These are phyloP conservation scores for Ictidomys tridecemlineatus DNA, from an alignment of 2,113 vertebrate species.

Conservation along the genomic window DNA sequence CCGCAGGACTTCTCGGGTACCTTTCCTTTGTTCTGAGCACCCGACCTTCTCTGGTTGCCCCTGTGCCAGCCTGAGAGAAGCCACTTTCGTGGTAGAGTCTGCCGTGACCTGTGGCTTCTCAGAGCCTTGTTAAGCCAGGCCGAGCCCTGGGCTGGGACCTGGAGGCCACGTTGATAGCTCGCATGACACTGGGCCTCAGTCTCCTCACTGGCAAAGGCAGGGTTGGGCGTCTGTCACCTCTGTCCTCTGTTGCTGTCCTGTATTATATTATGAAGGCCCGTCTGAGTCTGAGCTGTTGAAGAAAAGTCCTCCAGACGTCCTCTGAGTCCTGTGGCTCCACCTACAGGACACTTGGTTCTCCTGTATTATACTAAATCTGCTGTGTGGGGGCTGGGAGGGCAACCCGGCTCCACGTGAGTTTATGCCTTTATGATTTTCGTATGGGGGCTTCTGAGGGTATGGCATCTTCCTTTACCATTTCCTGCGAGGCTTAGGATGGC, in stretches of 20 bases:
- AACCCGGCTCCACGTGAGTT: neutral
- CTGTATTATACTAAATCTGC: neutral
- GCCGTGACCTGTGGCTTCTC: too few species aligned
- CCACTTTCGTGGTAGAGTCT: fast-evolving
- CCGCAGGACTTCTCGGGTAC: neutral
- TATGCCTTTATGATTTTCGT: neutral
- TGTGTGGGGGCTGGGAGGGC: neutral
- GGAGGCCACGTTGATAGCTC: neutral
- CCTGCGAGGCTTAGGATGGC: neutral
- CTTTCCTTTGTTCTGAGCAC: neutral
- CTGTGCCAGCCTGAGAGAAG: neutral
- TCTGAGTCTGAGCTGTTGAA: too few species aligned
- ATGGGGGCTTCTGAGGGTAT: neutral
- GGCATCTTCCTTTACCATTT: neutral
- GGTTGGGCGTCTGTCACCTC: neutral
- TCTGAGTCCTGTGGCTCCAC: too few species aligned
- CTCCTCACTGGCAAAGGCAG: neutral
- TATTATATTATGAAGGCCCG: too few species aligned
- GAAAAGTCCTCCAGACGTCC: too few species aligned
- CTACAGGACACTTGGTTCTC: neutral
- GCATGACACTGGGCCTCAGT: neutral
- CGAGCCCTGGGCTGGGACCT: neutral
- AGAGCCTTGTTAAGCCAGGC: neutral
- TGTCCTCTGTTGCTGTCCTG: fast-evolving
- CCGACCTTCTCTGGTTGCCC: fast-evolving